Base-by-base conservation (phyloP, 2,797 vertebrate genomes). In the Siniperca scherzeri region DNA sequence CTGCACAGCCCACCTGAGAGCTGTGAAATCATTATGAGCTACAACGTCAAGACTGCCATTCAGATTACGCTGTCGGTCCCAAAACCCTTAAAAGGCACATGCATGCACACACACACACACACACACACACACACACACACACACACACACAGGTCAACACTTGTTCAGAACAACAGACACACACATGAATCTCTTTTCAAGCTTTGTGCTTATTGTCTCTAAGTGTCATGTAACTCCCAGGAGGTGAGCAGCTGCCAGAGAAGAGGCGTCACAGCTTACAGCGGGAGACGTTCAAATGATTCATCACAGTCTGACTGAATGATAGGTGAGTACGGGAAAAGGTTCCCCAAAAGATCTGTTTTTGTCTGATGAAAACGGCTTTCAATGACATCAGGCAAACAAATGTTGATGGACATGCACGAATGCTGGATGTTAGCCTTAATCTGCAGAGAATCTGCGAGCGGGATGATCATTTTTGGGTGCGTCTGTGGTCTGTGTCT, bases 21-120 rank as follows among this genome's bases (percentile, higher is more conserved):
- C 86, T 62, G 62, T 78, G 75, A 78, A 84, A 86, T 77, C 68
- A 74, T 88, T 74, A 84, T 81, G 60, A 87, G 74, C 70, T 75
- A 40, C 55, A 67, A 48, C 42, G 22, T 81, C 74, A 60, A 81
- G 42, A 69, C 57, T 59, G 56, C 55, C 56, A 68, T 81, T 85
- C 38, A 66, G 42, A 55, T 83, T 53, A 77, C 65, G 73, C 16
- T 78, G 42, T 46, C 13, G 25, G 25, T 64, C 40, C 36, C 30
- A 6, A 69, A 44, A 76, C 25, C 55, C 60, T 70, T 50, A 46
- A 56, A 50, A 36, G 14, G 12, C 30, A 30, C 30, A 30, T 30
- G 30, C 30, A 30, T 3, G 30, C 30, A 14, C 16, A 22, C 65
- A 16, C 30, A 38, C 10, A 19, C 48, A 33, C 4, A 27, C 42